Evolutionary conservation across 2,888 invertebrate genomes (phyloP), one percentile per base, ranked within the genome.

Genomic region (Andrena flavipes): DNA sequence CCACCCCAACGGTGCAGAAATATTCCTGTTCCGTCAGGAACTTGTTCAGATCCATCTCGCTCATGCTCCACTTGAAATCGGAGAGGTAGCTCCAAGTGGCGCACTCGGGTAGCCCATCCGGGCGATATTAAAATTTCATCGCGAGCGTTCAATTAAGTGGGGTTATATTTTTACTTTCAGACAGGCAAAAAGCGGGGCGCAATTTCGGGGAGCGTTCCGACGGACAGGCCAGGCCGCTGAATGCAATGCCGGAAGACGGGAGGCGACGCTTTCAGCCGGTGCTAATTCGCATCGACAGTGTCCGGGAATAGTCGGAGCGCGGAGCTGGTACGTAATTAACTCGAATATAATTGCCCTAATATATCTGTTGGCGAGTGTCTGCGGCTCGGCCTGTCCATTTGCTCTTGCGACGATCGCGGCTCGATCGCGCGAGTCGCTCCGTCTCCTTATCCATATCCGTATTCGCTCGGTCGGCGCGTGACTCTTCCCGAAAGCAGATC

Each of bases 261-360:
- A 33, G 54, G 49, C 16, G 13, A 33, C 16, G 78, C 60, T 70
- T 64, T 65, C 78, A 49, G 30, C 49, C 30, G 42, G 29, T 6
- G 65, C 48, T 72, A 81, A 81, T 79, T 79, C 73, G 69, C 72
- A 72, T 81, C 64, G 72, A 68, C 72, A 59, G 80, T n/a, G 74
- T 70, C 71, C 51, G 54, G 73, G 80, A 80, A 80, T 75, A 80
- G 70, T 35, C 23, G 51, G 63, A 42, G 56, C 70, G 56, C 65
- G 80, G 35, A 67, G 20, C 59, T 56, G n/a, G 63, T 56, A 42
- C 60, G 81, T 77, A 77, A 84, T 82, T 82, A 84, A 71, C 74
- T 82, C 74, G 69, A 56, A 82, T 82, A 80, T 84, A 84, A 84
- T 84, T 82, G 77, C 71, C 59, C 67, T 81, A 81, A 84, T 74